Evolutionary conservation across 2,888 invertebrate genomes (phyloP).

Genomic region (Notodonta ziczac): DNA sequence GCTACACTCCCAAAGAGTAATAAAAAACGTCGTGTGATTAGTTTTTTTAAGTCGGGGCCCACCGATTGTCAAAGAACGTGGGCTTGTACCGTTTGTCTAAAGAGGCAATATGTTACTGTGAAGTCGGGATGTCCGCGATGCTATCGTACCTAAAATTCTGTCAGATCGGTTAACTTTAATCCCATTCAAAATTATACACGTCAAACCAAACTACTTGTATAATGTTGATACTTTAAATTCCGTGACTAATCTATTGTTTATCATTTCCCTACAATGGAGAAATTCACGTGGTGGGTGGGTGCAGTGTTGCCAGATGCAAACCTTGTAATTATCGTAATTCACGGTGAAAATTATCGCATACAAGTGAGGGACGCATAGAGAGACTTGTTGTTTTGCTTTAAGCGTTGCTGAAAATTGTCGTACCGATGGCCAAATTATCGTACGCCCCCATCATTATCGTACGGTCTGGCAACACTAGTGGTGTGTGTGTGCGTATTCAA

Average conservation of each 20-base stretch:
- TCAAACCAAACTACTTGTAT: conserved; percentile 29
- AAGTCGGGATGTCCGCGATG: conserved; percentile 56
- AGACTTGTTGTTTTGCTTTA: too few species aligned
- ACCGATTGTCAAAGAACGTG: conserved; percentile 69
- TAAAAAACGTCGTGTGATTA: conserved; percentile 76
- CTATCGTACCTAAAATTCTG: conserved; percentile 61
- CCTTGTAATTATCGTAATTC: too few species aligned
- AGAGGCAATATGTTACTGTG: conserved; percentile 70
- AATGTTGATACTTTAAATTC: conserved; percentile 33
- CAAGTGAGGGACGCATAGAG: too few species aligned
- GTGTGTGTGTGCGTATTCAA: conserved; percentile 4
- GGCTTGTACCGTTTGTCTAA: conserved; percentile 65
- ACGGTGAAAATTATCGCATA: too few species aligned
- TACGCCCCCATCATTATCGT: too few species aligned
- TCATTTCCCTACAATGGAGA: conserved; percentile 31
- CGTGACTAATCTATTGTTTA: conserved; percentile 37
- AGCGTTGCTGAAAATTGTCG: too few species aligned
- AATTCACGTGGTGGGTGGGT: conserved; percentile 9
- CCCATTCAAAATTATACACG: conserved; percentile 62
- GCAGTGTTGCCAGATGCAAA: too few species aligned
- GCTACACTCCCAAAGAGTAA: conserved; percentile 67
- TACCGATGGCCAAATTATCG: too few species aligned
- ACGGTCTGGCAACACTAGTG: background rate
- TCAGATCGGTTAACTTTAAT: conserved; percentile 65
- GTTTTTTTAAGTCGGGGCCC: conserved; percentile 65